These are phyloP conservation scores for Panopea generosa DNA, from an alignment of 2,888 invertebrate genomes.

Conservation along the genomic window DNA sequence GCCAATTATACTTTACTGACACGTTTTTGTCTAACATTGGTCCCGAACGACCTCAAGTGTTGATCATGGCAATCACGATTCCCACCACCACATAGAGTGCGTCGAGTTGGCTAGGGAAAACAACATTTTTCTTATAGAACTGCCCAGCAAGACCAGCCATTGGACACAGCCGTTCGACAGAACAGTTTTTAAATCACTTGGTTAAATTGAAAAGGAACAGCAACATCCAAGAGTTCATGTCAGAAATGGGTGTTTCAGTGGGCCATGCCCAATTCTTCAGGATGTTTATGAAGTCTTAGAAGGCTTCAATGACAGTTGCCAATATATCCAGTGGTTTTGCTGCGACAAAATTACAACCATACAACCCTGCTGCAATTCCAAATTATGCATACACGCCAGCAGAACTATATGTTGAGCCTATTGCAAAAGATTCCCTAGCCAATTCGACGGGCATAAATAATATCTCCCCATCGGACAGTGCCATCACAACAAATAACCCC, in stretches of 20 bases:
- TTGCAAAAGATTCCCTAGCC: too few relatives aligned
- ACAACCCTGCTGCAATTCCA: conserved; percentile 41
- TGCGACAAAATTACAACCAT: conserved; percentile 40
- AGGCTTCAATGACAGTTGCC: conserved; percentile 9
- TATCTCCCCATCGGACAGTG: too few relatives aligned
- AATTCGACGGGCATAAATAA: too few relatives aligned
- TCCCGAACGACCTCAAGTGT: conserved; percentile 23
- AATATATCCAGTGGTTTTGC: conserved; percentile 33
- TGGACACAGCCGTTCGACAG: conserved; percentile 53
- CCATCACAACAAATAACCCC: too few relatives aligned
- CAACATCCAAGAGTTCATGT: conserved; percentile 27
- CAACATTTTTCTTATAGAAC: conserved; percentile 13
- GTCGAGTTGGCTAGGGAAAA: conserved; percentile 4
- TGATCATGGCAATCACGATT: conserved; percentile 33
- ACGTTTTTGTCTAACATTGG: conserved; percentile 37
- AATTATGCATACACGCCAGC: conserved; percentile 15
- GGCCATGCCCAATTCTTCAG: conserved; percentile 32
- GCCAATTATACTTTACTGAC: conserved; percentile 22
- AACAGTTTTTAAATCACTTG: conserved; percentile 46
- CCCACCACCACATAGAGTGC: conserved; percentile 27
- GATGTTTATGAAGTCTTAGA: conserved; percentile 34
- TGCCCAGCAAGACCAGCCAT: conserved; percentile 43
- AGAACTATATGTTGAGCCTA: too few relatives aligned
- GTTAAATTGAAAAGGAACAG: conserved; percentile 42
- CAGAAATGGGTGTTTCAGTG: conserved; percentile 28